Evolutionary conservation across 2,113 vertebrate species (phyloP), one percentile per base, ranked within the genome.

Genomic region (Acanthisitta chloris): DNA sequence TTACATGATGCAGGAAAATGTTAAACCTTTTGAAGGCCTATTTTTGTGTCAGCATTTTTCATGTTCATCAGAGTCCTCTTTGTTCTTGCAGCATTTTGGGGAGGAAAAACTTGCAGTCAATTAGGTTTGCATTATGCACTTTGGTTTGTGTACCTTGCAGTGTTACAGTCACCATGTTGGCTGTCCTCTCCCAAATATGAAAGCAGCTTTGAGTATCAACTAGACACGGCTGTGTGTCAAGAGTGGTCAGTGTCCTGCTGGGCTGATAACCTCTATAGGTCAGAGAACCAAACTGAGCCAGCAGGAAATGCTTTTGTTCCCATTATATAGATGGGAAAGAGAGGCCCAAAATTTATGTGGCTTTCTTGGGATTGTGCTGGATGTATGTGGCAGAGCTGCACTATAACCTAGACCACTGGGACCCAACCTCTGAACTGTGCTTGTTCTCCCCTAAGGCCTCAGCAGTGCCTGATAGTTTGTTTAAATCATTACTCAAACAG

Each of bases 151-250:
- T 73, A 42, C 25, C 13, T 67, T 34, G 29, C 25, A 38, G 21
- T 23, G 31, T 48, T 64, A 31, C 4, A 7, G 48, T 72, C n/a
- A n/a, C 16, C 25, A 5, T 0, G 0, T 58, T 57, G 19, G 12
- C 52, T 79, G 2, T 55, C 36, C 24, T 82, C 28, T 82, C 70
- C 31, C 34, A 24, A 4, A 24, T 5, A 17, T 2, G 21, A 17
- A 17, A 88, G 38, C 18, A 29, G 2, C 9, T 89, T 83, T 9
- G 55, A 24, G 36, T 12, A 40, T 40, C 46, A 52, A 2, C 14
- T 17, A 13, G 28, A 23, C 28, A n/a, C 24, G 21, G 5, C 8
- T 51, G 38, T 29, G 13, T 67, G 43, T 45, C 34, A 42, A 76
- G 31, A 46, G 36, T 11, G 13, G 42, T 43, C 55, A 55, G 38